Percentiles rank a stretch among this genome's conserved stretches.
phyloP scores from a whole-genome alignment of 2,797 vertebrate species.

The Hippoglossus hippoglossus region DNA sequence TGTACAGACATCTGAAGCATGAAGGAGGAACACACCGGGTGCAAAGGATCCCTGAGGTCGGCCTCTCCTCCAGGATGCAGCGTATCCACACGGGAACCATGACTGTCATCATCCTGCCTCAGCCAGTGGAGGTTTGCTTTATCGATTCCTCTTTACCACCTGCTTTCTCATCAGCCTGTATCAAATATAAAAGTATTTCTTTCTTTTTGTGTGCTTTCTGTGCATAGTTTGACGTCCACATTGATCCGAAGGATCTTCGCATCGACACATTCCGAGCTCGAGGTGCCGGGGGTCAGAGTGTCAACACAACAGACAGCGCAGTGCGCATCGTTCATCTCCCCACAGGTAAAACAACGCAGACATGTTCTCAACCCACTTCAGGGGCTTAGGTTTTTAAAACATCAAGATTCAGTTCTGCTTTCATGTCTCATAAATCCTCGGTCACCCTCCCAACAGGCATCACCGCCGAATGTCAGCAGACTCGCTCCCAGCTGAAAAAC shows the following conservation, averaged over 20 bases:
- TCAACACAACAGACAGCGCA: conserved; percentile 96
- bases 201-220: background rate
- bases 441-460: conserved; percentile 79
- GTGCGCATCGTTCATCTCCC: conserved; percentile 93
- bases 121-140: conserved; percentile 86
- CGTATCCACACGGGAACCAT: conserved; percentile 98
- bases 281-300: conserved; percentile 94
- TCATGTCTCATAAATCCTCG: background rate
- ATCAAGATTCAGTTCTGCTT: no score
- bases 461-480: conserved; percentile 92
- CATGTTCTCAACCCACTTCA: background rate
- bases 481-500: conserved; percentile 92
- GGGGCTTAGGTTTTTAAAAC: background rate
- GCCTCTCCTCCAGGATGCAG: conserved; percentile 96
- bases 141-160: accelerated
- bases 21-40: conserved; percentile 95
- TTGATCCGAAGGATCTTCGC: conserved; percentile 90
- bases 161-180: no score
- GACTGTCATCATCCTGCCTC: conserved; percentile 92
- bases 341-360: conserved; percentile 81
- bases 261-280: conserved; percentile 93
- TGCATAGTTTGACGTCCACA: conserved; percentile 87
- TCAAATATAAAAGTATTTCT: background rate
- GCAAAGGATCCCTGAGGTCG: conserved; percentile 94
- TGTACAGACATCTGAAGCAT: conserved; percentile 90